Percentiles rank a stretch among this genome's conserved stretches.
Evolutionary conservation across 2,113 vertebrate species (phyloP).

Genomic region (Toxostoma redivivum): DNA sequence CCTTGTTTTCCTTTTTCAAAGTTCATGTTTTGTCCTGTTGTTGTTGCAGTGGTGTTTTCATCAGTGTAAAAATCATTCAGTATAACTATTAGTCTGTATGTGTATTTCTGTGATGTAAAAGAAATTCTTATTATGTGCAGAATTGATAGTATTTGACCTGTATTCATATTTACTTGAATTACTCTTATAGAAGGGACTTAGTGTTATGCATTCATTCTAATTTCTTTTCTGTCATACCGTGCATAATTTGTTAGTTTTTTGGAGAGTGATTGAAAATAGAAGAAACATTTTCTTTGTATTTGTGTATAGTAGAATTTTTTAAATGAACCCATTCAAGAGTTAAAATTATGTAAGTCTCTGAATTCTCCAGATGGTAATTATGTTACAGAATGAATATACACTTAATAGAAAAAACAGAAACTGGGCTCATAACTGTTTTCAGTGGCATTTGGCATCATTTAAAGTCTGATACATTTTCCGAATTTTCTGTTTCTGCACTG

Average conservation of each 20-base stretch:
- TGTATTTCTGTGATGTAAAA: not conserved
- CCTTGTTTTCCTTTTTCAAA: slow-evolving; percentile 40
- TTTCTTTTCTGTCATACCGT: not conserved
- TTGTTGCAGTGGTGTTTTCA: not conserved
- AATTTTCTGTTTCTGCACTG: not conserved
- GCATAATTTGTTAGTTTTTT: not conserved
- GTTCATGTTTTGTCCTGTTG: slow-evolving; percentile 38
- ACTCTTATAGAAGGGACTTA: not conserved
- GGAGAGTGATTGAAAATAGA: not conserved
- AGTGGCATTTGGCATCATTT: not conserved
- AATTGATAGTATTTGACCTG: not conserved
- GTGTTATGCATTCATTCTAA: not conserved
- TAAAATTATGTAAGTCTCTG: not conserved
- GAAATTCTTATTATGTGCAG: not conserved
- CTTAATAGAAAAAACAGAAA: not conserved
- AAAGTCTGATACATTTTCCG: not conserved
- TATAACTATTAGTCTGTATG: not conserved
- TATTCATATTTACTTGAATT: not conserved
- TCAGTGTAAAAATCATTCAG: not conserved
- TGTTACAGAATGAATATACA: not conserved
- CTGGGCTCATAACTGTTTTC: not conserved
- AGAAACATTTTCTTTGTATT: not conserved
- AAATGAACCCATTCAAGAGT: not conserved
- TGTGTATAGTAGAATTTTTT: not conserved
- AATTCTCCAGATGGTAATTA: not conserved